Percentiles rank a stretch among this genome's conserved stretches.
These are phyloP conservation scores for Diabrotica undecimpunctata DNA, from an alignment of 1,140 invertebrate genomes.

Conservation along the genomic window DNA sequence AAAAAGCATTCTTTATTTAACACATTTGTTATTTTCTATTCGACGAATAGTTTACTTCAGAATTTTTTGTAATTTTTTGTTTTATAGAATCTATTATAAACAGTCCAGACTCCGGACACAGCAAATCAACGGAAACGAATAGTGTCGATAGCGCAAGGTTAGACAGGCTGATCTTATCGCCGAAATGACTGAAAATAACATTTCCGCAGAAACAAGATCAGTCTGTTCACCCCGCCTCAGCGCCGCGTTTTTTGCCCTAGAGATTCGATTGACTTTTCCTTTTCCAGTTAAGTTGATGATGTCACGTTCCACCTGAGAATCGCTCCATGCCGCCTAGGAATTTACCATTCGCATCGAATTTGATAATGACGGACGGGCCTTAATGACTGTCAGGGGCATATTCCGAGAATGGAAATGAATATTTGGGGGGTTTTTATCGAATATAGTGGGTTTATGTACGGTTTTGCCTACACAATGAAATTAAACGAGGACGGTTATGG, in stretches of 20 bases:
- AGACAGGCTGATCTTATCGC: constrained; percentile 68
- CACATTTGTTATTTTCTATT: no score
- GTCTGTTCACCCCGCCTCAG: constrained; percentile 52
- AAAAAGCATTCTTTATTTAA: no score
- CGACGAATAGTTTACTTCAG: no score
- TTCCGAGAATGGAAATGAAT: background rate
- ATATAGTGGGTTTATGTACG: no score
- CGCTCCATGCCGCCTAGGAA: background rate
- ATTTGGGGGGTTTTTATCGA: no score
- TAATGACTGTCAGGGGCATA: background rate
- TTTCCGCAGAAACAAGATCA: constrained; percentile 61
- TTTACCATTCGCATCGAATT: constrained; percentile 1
- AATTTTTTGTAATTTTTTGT: no score
- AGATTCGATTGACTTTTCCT: constrained; percentile 8
- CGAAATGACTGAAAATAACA: constrained; percentile 58
- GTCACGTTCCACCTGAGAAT: constrained; percentile 4
- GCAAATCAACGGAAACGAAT: no score
- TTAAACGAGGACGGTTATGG: no score
- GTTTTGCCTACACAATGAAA: no score
- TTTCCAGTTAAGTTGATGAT: constrained; percentile 10
- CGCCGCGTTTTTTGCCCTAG: background rate
- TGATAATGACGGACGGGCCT: background rate
- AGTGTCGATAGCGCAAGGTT: constrained; percentile 42
- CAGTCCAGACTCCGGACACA: no score
- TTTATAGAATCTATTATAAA: no score